These are phyloP conservation scores for Protosalanx chinensis DNA, from an alignment of 2,797 vertebrate species.

Conservation along the genomic window DNA sequence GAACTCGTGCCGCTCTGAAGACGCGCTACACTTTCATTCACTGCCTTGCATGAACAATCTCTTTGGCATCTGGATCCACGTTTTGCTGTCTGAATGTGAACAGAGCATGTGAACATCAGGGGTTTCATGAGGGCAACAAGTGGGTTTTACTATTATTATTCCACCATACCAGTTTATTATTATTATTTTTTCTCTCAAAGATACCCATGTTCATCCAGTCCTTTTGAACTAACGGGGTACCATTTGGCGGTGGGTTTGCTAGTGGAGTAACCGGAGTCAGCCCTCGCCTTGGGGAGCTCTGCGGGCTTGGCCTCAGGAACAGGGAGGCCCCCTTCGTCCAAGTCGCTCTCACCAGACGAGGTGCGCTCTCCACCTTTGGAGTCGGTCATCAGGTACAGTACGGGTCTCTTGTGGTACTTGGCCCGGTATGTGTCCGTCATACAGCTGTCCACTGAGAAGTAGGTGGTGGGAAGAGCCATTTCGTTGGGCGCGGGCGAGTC, in stretches of 20 bases:
- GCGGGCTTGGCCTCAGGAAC: slow-evolving; percentile 56
- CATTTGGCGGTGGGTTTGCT: slow-evolving; percentile 67
- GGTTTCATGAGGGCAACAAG: slow-evolving; percentile 20
- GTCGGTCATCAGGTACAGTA: slow-evolving; percentile 56
- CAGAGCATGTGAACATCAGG: slow-evolving; percentile 19
- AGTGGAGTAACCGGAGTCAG: slow-evolving; percentile 63
- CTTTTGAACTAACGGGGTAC: slow-evolving; percentile 73
- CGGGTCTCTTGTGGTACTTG: slow-evolving; percentile 88
- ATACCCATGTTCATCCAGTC: slow-evolving; percentile 75
- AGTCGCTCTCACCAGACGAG: slow-evolving; percentile 71
- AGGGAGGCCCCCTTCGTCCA: slow-evolving; percentile 56
- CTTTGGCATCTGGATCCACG: slow-evolving; percentile 57
- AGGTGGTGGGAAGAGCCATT: slow-evolving; percentile 81
- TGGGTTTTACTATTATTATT: slow-evolving; percentile 25
- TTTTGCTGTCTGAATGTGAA: slow-evolving; percentile 25
- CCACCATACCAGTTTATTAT: slow-evolving; percentile 9
- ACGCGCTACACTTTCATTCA: slow-evolving; percentile 3
- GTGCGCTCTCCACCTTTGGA: slow-evolving; percentile 65
- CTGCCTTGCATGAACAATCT: slow-evolving; percentile 42
- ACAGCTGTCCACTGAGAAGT: slow-evolving; percentile 93
- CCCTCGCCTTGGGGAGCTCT: slow-evolving; percentile 61
- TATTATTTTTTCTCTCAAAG: slow-evolving; percentile 55
- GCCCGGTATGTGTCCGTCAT: slow-evolving; percentile 96
- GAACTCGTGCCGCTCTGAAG: slow-evolving; percentile 22
- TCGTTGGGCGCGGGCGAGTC: slow-evolving; percentile 58